Base-by-base conservation (phyloP, 2,888 invertebrate genomes). In the Drosophila cracens region DNA sequence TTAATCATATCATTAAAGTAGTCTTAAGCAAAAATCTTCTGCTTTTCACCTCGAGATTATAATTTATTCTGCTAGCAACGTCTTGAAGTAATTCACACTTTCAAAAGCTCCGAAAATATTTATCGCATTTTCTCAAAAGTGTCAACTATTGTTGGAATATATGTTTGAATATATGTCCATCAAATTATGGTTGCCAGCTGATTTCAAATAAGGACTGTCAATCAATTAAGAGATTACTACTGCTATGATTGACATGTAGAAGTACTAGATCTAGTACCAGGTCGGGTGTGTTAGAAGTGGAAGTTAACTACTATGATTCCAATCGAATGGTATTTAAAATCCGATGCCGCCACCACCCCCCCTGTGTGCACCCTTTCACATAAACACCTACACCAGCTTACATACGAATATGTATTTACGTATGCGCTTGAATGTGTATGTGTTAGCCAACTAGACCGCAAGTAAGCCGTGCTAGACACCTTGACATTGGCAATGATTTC, bases 401-500 rank as follows among this genome's bases (percentile, higher is more conserved):
- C 16, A 25, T 10, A 21, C 18, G 8, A n/a, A 38, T 29, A 31
- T 58, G 21, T 21, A 6, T 21, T 31, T 31, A 21, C 18, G 10
- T 21, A 29, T 57, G 43, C 31, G 27, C 29, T n/a, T 29, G 5
- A 48, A 18, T 57, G 38, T 38, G 31, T 49, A 25, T 49, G 11
- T 33, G 18, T 31, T 53, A 48, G 52, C 36, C 58, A 33, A 2
- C 7, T 38, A 52, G 38, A 72, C 54, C 18, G 25, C 31, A 56
- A 60, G 57, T 67, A 59, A 67, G 49, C 67, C 16, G 18, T 40
- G 40, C 36, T 27, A 18, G 46, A 52, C 57, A 60, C 60, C 43
- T 57, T 65, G 76, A 36, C 67, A 71, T 71, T 71, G 67, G 11
- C 43, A 38, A 64, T 64, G 46, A 52, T 75, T 63, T 60, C 5